phyloP scores from a whole-genome alignment of 2,113 vertebrate genomes.

The Siniperca knerii region DNA sequence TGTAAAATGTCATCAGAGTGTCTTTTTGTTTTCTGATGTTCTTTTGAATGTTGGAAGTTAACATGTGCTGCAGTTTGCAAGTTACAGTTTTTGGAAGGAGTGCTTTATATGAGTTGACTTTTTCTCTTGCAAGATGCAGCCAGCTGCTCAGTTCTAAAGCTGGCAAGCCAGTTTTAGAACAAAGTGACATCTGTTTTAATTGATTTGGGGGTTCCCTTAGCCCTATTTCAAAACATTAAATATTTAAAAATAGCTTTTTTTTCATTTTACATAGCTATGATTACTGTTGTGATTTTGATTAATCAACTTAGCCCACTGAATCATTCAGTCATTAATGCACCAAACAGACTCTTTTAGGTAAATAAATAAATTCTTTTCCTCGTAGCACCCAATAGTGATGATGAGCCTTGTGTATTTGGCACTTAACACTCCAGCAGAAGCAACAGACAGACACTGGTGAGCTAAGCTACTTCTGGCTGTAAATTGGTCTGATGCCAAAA shows the following conservation, averaged over 20 bases:
- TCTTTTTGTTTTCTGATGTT: constrained; percentile 27
- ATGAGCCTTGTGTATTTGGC: too few species aligned
- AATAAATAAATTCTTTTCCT: too few species aligned
- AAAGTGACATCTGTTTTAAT: constrained; percentile 7
- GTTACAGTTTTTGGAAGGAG: constrained; percentile 24
- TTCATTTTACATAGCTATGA: neutral
- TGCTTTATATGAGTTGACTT: constrained; percentile 25
- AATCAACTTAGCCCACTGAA: neutral
- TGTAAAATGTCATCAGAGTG: constrained; percentile 46
- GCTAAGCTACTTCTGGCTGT: neutral
- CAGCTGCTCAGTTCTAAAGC: constrained; percentile 27
- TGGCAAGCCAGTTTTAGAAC: constrained; percentile 28
- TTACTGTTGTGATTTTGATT: neutral
- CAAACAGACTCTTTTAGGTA: neutral
- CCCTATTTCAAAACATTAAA: neutral
- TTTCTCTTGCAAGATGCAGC: constrained; percentile 4
- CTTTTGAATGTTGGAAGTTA: constrained; percentile 36
- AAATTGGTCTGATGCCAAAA: neutral
- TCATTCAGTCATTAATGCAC: neutral
- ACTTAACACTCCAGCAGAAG: too few species aligned
- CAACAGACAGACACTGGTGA: neutral
- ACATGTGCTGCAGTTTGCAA: constrained; percentile 32
- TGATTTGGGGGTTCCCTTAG: neutral
- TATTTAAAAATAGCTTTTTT: neutral
- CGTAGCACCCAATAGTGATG: too few species aligned